Percentiles rank a stretch among this genome's conserved stretches.
Conservation (phyloP, 2,797 vertebrate genomes). For the Enteromius viviparus region DNA sequence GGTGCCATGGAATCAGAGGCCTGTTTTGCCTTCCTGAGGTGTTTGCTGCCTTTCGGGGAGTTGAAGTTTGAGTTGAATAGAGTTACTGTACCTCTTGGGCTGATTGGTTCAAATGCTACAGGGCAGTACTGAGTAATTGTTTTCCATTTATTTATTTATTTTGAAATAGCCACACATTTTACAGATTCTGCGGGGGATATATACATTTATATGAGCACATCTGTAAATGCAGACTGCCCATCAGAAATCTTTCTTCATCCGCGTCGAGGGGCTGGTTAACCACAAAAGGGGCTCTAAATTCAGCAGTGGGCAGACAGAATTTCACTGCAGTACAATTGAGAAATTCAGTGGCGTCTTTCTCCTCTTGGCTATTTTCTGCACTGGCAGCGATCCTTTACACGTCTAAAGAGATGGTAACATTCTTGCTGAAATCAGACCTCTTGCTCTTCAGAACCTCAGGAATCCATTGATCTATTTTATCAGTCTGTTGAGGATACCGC, state of each 20-base stretch:
- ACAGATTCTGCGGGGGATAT: background rate
- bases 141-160: background rate
- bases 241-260: constrained; percentile 1
- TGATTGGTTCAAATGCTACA: too few species aligned
- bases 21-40: too few species aligned
- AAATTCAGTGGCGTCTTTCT: constrained; percentile 23
- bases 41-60: too few species aligned
- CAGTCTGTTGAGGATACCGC: constrained; percentile 25
- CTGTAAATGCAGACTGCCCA: constrained; percentile 20
- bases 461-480: constrained; percentile 41
- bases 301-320: background rate
- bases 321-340: constrained; percentile 11
- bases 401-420: constrained; percentile 8
- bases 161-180: background rate
- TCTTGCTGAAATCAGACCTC: constrained; percentile 25
- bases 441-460: constrained; percentile 28
- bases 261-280: constrained; percentile 20
- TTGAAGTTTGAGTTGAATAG: too few species aligned
- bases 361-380: constrained; percentile 15
- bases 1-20: too few species aligned
- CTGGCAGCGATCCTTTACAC: constrained; percentile 7
- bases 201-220: constrained; percentile 12
- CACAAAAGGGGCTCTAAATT: constrained; percentile 21
- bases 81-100: too few species aligned
- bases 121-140: background rate